Percentiles rank a stretch among this genome's conserved stretches.
These are phyloP conservation scores for Otolemur crassicaudatus DNA, from an alignment of 2,797 vertebrate species.

Conservation along the genomic window DNA sequence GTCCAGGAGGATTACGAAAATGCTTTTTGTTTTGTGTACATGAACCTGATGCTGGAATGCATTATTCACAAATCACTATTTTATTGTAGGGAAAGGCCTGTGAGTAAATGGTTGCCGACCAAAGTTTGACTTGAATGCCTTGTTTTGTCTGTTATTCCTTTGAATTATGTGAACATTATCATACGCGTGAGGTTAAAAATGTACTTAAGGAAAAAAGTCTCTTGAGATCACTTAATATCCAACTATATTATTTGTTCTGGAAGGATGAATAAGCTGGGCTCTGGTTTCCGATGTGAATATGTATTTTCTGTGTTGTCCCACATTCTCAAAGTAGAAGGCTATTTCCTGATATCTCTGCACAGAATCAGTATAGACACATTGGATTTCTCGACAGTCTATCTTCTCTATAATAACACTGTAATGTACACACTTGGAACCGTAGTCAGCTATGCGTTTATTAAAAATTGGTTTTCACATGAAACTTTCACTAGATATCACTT, in stretches of 20 bases:
- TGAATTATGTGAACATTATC: constrained; percentile 64
- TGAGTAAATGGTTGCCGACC: constrained; percentile 54
- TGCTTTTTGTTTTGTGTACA: constrained; percentile 46
- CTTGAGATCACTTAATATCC: not conserved
- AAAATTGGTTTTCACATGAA: constrained; percentile 23
- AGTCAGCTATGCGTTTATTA: not conserved
- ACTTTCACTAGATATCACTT: not conserved
- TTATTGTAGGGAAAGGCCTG: constrained; percentile 60
- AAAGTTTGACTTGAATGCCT: constrained; percentile 15
- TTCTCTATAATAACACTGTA: not conserved
- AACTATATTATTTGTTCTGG: not conserved
- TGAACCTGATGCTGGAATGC: constrained; percentile 26
- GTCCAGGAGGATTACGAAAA: constrained; percentile 61
- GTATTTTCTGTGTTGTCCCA: not conserved
- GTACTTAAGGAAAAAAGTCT: constrained; percentile 69
- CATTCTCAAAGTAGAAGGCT: not conserved
- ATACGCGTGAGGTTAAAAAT: constrained; percentile 60
- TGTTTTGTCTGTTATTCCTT: constrained; percentile 45
- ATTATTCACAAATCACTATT: constrained; percentile 58
- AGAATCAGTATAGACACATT: not conserved
- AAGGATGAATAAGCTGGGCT: not conserved
- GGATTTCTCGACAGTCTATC: not conserved
- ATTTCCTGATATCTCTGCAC: not conserved
- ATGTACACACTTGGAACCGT: not conserved
- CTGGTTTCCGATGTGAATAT: not conserved